Evolutionary conservation across 1,140 invertebrate species (phyloP).

Genomic region (Adoxophyes honmai): DNA sequence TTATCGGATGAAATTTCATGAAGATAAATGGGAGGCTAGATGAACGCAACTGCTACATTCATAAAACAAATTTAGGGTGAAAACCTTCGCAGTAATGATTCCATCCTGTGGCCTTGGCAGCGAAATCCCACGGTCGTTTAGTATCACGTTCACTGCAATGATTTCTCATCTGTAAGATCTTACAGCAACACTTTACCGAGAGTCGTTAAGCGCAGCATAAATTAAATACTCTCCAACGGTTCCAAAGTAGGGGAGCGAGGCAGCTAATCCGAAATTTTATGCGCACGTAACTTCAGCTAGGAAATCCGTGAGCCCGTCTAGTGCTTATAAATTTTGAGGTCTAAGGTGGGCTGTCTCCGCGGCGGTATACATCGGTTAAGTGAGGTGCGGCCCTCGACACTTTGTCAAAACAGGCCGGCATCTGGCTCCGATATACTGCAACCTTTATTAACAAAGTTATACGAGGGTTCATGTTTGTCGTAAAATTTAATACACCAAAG

Average conservation of each 20-base stretch:
- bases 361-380: slow-evolving; percentile 13
- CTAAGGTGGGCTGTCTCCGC: slow-evolving; percentile 3
- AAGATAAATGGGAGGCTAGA: too few species aligned
- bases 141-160: too few species aligned
- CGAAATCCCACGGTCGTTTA: too few species aligned
- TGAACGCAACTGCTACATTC: too few species aligned
- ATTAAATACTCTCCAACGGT: slow-evolving; percentile 8
- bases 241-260: background rate
- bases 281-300: background rate
- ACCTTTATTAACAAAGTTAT: slow-evolving; percentile 70
- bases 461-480: slow-evolving; percentile 60
- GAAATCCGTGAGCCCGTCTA: background rate
- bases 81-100: too few species aligned
- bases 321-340: slow-evolving; percentile 8
- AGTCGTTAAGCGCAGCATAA: too few species aligned
- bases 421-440: slow-evolving; percentile 55
- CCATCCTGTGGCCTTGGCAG: too few species aligned
- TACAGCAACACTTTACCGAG: too few species aligned
- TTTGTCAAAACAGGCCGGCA: slow-evolving; percentile 33
- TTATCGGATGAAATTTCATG: too few species aligned
- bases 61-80: too few species aligned
- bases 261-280: slow-evolving; percentile 10
- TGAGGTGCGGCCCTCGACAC: slow-evolving; percentile 12
- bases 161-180: too few species aligned
- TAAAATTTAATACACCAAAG: slow-evolving; percentile 65